phyloP scores from a whole-genome alignment of 2,888 invertebrate genomes.

The Oscheius sp. region DNA sequence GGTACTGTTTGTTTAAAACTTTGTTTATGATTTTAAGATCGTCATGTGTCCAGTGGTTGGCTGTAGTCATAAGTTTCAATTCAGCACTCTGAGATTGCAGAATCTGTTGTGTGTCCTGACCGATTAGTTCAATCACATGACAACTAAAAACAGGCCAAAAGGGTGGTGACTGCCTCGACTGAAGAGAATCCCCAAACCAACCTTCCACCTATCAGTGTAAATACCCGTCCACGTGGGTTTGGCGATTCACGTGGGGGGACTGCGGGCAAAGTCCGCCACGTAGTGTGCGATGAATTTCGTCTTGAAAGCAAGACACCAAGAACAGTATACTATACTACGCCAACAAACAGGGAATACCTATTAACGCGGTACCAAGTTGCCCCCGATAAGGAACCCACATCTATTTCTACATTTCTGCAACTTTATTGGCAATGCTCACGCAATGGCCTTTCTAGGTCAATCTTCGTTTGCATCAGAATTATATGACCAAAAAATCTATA shows the following conservation, averaged over 20 bases:
- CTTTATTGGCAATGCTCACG: too few species aligned
- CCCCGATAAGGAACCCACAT: too few species aligned
- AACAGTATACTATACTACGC: not conserved
- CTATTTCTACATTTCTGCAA: too few species aligned
- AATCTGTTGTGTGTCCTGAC: slow-evolving; percentile 8
- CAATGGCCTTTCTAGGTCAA: too few species aligned
- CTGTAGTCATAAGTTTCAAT: slow-evolving; percentile 10
- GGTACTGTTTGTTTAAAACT: not conserved
- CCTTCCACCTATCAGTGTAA: slow-evolving; percentile 31
- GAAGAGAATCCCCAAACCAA: slow-evolving; percentile 31
- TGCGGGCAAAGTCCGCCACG: slow-evolving; percentile 46
- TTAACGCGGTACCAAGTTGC: too few species aligned
- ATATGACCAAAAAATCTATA: too few species aligned
- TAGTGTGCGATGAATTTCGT: slow-evolving; percentile 12
- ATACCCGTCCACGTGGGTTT: slow-evolving; percentile 40
- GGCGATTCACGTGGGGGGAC: slow-evolving; percentile 45
- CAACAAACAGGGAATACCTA: not conserved
- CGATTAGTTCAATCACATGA: slow-evolving; percentile 30
- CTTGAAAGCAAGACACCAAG: too few species aligned
- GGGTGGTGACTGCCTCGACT: slow-evolving; percentile 23
- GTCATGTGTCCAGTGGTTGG: not conserved
- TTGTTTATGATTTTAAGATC: not conserved
- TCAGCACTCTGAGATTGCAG: slow-evolving; percentile 25
- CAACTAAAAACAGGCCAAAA: slow-evolving; percentile 27
- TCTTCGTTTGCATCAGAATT: too few species aligned